phyloP scores from a whole-genome alignment of 2,888 invertebrate genomes.

The Himalopsyche japonica region DNA sequence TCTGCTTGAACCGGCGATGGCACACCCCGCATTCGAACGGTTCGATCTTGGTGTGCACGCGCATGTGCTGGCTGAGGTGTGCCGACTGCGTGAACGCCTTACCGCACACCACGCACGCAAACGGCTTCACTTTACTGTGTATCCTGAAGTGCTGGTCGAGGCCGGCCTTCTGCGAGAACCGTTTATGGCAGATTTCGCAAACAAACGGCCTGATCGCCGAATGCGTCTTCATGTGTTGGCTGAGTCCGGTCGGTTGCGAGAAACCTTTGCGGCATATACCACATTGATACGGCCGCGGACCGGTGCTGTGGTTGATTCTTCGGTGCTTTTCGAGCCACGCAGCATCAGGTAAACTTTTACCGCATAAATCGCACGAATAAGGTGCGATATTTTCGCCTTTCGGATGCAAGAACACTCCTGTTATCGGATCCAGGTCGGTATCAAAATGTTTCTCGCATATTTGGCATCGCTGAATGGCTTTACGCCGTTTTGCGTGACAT shows the following conservation, averaged over 20 bases:
- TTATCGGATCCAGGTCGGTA: constrained; percentile 39
- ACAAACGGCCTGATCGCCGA: constrained; percentile 49
- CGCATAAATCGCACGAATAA: constrained; percentile 51
- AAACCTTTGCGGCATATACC: constrained; percentile 52
- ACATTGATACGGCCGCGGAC: constrained; percentile 44
- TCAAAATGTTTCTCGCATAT: constrained; percentile 54
- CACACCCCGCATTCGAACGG: constrained; percentile 55
- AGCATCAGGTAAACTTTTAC: constrained; percentile 45
- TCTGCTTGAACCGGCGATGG: constrained; percentile 53
- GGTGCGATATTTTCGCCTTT: constrained; percentile 28
- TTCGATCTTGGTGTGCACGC: constrained; percentile 54
- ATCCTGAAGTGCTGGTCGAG: constrained; percentile 55
- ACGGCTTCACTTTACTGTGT: constrained; percentile 55
- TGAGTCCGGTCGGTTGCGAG: constrained; percentile 52
- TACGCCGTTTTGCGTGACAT: constrained; percentile 52
- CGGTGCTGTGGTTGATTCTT: constrained; percentile 44
- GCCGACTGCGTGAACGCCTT: constrained; percentile 55
- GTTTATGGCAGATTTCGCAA: constrained; percentile 52
- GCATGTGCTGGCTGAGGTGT: constrained; percentile 55
- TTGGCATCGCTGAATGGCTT: constrained; percentile 53
- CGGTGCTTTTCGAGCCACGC: constrained; percentile 48
- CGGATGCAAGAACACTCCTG: constrained; percentile 12
- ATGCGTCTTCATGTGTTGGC: constrained; percentile 58
- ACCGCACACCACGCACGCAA: constrained; percentile 53
- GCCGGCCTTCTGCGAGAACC: constrained; percentile 57